Evolutionary conservation across 2,113 vertebrate species (phyloP).

Genomic region (Empidonax alnorum): DNA sequence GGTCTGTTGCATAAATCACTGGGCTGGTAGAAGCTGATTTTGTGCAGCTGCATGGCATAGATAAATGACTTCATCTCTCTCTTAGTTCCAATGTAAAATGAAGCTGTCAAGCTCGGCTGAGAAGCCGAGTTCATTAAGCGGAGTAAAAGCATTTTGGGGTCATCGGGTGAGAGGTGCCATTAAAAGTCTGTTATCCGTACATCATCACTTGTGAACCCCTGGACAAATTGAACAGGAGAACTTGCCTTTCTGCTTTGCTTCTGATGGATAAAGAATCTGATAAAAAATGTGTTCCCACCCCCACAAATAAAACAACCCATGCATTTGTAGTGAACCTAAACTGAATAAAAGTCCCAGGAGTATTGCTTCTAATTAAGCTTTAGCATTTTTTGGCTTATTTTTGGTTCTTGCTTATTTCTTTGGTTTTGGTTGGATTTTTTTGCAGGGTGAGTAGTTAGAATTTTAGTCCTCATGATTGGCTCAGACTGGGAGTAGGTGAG

Average conservation of each 20-base stretch:
- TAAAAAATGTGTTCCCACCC: background rate
- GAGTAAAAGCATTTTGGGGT: conserved; percentile 19
- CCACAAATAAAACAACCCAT: background rate
- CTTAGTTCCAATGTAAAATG: background rate
- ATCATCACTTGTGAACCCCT: background rate
- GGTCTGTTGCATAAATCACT: background rate
- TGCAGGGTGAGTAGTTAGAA: background rate
- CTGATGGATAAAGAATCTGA: background rate
- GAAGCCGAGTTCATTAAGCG: background rate
- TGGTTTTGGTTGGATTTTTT: background rate
- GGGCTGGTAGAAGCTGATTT: background rate
- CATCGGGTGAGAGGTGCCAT: background rate
- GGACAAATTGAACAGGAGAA: background rate
- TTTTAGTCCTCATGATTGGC: background rate
- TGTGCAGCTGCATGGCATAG: background rate
- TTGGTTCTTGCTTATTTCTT: background rate
- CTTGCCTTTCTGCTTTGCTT: background rate
- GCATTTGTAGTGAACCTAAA: background rate
- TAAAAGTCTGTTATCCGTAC: background rate
- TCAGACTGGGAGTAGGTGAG: background rate
- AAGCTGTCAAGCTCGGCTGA: background rate
- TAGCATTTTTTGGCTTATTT: background rate
- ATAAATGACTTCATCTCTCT: background rate
- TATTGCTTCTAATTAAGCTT: background rate
- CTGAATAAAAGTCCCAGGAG: background rate